Base-by-base conservation (phyloP, 2,888 invertebrate species). In the Ormyrus labotus region DNA sequence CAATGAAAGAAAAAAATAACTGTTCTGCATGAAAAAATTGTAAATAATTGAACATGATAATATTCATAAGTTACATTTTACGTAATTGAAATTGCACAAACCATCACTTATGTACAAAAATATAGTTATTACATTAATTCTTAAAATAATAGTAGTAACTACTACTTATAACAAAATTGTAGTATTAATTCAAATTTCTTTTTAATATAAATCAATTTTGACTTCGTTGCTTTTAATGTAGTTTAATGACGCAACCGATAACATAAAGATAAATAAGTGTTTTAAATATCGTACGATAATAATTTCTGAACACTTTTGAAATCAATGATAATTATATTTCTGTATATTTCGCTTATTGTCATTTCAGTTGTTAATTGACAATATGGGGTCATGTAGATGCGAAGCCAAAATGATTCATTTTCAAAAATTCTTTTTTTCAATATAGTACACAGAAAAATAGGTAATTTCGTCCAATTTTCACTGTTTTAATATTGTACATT, bases 31-130 rank as follows among this genome's bases (percentile, higher is more conserved):
- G 19, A 69, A 60, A 80, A 34, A 34, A 34, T 34, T 34, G 34
- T 34, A 2, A 82, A 81, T 65, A 71, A 68, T 48, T 71, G n/a
- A 70, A 79, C 34, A 47, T 61, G 55, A 9, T 48, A 73, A 63
- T 19, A 48, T 67, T 65, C 55, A 69, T 76, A 80, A 76, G 76
- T 76, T 75, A 75, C 50, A 76, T 72, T 76, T 77, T 76, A 63
- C 81, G 78, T 75, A 48, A 70, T 80, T 75, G 68, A 74, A 74
- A 57, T 79, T 83, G 85, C 86, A 83, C 88, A 86, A 81, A 87
- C 88, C 84, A 86, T 85, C 86, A 86, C 86, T 85, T 89, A 89
- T 89, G 87, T 89, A 89, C 88, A 89, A 88, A 88, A 87, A 84
- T 87, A 86, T 87, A 85, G 87, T 87, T 82, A 86, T 87, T 87